Evolutionary conservation across 1,140 invertebrate species (phyloP).

Genomic region (Achroia grisella): DNA sequence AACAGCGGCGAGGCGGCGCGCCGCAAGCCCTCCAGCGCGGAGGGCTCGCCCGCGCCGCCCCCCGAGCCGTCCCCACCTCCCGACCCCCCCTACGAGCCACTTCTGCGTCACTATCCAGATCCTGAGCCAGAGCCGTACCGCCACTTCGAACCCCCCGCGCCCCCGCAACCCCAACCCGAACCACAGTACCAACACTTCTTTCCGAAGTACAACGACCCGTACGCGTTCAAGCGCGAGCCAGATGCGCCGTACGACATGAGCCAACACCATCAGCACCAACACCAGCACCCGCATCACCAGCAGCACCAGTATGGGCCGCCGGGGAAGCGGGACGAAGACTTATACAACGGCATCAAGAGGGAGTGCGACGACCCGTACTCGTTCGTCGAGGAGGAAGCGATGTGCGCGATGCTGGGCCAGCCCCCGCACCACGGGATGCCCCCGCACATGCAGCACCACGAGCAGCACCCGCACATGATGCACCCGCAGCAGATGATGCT

Average conservation of each 20-base stretch:
- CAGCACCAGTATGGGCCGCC: conserved; percentile 25
- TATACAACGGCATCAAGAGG: conserved; percentile 65
- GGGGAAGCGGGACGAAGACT: conserved; percentile 46
- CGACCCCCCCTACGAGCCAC: conserved; percentile 35
- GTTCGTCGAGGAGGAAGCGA: conserved; percentile 85
- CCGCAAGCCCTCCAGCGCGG: conserved; percentile 58
- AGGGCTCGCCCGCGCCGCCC: conserved; percentile 46
- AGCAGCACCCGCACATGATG: conserved; percentile 48
- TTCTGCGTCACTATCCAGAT: conserved; percentile 31
- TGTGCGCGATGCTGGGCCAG: conserved; percentile 71
- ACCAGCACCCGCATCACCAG: conserved; percentile 39
- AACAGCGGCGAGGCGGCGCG: conserved; percentile 79
- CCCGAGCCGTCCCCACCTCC: conserved; percentile 12
- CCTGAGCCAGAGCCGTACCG: conserved; percentile 32
- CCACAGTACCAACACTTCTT: conserved; percentile 56
- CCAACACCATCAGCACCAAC: conserved; percentile 41
- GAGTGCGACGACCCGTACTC: conserved; percentile 82
- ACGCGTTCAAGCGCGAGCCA: conserved; percentile 52
- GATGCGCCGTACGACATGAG: conserved; percentile 68
- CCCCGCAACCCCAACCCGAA: conserved; percentile 19
- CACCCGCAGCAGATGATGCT: conserved; percentile 75
- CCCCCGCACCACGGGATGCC: conserved; percentile 40
- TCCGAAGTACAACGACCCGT: conserved; percentile 52
- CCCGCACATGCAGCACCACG: conserved; percentile 47
- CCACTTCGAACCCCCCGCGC: conserved; percentile 46